Percentiles rank a stretch among this genome's conserved stretches.
phyloP scores from a whole-genome alignment of 1,140 invertebrate species.

The Pomacea maculata region DNA sequence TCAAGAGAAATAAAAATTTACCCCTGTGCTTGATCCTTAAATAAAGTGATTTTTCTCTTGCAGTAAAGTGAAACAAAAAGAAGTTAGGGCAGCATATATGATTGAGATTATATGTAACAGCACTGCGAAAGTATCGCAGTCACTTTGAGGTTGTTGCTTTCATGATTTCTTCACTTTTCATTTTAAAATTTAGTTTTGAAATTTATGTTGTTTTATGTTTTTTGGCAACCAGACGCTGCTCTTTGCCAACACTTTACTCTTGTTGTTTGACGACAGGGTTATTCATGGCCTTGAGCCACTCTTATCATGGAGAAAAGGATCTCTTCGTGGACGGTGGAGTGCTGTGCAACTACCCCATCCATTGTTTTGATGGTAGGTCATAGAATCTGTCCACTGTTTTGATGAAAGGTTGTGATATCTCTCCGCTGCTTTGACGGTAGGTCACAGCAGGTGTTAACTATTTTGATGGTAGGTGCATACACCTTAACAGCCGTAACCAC shows the following conservation, averaged over 20 bases:
- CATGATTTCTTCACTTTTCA: not conserved
- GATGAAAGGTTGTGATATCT: no score
- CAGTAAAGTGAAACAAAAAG: no score
- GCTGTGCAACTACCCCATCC: slow-evolving; percentile 53
- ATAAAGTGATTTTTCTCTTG: no score
- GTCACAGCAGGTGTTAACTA: not conserved
- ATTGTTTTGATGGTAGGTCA: slow-evolving; percentile 54
- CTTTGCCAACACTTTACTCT: not conserved
- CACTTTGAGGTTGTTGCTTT: not conserved
- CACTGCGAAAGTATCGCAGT: no score
- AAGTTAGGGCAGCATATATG: no score
- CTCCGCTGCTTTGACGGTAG: slow-evolving; percentile 50
- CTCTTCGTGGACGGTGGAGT: slow-evolving; percentile 51
- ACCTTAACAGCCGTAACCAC: no score
- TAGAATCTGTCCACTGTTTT: no score
- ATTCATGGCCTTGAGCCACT: slow-evolving; percentile 32
- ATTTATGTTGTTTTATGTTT: not conserved
- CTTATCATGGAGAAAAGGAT: slow-evolving; percentile 23
- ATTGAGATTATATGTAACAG: no score
- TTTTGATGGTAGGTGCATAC: no score
- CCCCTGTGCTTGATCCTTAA: no score
- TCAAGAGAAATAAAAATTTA: no score
- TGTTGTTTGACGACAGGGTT: slow-evolving; percentile 23
- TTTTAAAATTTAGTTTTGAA: not conserved
- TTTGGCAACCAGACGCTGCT: not conserved